These are phyloP conservation scores for Diachasma alloeum DNA, from an alignment of 1,140 invertebrate genomes.

Conservation along the genomic window DNA sequence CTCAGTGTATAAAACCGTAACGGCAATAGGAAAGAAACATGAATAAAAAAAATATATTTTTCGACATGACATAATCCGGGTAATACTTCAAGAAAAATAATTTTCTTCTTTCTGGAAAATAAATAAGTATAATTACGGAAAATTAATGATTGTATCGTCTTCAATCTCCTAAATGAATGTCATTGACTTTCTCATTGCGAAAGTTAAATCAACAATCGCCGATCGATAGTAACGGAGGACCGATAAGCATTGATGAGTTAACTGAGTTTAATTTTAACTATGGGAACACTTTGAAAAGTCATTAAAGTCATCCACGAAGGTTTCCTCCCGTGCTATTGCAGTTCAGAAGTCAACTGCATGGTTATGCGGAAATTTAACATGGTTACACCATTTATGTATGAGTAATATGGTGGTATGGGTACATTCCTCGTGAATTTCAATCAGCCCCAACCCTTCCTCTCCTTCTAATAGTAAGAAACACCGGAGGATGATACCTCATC, in stretches of 20 bases:
- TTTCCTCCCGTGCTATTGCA: background rate
- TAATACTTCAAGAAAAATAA: no score
- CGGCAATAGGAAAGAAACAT: no score
- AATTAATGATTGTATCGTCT: background rate
- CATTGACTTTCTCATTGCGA: background rate
- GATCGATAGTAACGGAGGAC: background rate
- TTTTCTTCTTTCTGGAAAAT: no score
- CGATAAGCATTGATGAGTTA: background rate
- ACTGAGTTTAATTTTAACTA: slow-evolving; percentile 1
- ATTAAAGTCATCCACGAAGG: background rate
- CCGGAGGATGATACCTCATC: no score
- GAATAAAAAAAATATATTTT: no score
- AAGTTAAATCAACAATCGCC: background rate
- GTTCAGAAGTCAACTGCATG: background rate
- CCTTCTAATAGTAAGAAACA: no score
- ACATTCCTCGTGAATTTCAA: background rate
- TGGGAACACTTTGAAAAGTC: slow-evolving; percentile 6
- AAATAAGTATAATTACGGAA: no score
- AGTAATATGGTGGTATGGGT: background rate
- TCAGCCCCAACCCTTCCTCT: no score
- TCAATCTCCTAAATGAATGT: background rate
- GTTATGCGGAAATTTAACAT: background rate
- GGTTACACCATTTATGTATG: background rate
- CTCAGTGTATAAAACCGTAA: no score
- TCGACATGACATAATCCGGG: no score